Conservation (phyloP, 2,888 invertebrate species). For the Falcaria lacertinaria region DNA sequence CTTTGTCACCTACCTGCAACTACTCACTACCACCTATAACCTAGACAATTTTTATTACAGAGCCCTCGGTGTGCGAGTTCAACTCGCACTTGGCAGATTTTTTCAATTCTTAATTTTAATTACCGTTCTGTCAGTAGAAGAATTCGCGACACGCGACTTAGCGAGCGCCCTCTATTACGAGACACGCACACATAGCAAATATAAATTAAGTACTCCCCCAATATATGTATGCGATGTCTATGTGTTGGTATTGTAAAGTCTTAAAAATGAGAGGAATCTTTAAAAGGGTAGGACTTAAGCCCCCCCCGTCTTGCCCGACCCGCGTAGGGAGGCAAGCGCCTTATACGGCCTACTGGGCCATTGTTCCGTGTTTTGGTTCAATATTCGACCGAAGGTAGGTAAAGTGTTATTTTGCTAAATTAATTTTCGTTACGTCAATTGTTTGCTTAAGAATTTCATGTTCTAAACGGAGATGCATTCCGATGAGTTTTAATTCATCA, state of each 20-base stretch:
- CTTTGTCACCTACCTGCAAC: no score
- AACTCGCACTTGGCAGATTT: background rate
- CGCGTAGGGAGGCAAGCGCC: conserved; percentile 60
- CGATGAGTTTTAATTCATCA: no score
- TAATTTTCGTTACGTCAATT: conserved; percentile 24
- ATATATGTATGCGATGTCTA: conserved; percentile 52
- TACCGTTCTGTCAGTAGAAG: conserved; percentile 16
- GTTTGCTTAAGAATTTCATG: no score
- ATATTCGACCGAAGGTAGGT: conserved; percentile 67
- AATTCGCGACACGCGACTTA: conserved; percentile 6
- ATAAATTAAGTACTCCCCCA: conserved; percentile 63
- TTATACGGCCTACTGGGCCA: conserved; percentile 68
- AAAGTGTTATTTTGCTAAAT: conserved; percentile 61
- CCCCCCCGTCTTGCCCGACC: conserved; percentile 30
- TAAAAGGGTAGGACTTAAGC: conserved; percentile 78
- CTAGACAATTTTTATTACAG: no score
- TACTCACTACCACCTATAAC: no score
- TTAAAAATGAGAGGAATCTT: conserved; percentile 80
- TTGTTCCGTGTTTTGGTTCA: conserved; percentile 74
- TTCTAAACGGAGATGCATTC: no score
- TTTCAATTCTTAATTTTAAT: conserved; percentile 5
- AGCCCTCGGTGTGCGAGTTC: no score
- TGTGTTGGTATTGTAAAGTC: conserved; percentile 77
- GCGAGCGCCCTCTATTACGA: background rate
- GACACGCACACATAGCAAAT: conserved; percentile 42